Evolutionary conservation across 2,797 vertebrate species (phyloP).

Genomic region (Gymnothorax javanicus): DNA sequence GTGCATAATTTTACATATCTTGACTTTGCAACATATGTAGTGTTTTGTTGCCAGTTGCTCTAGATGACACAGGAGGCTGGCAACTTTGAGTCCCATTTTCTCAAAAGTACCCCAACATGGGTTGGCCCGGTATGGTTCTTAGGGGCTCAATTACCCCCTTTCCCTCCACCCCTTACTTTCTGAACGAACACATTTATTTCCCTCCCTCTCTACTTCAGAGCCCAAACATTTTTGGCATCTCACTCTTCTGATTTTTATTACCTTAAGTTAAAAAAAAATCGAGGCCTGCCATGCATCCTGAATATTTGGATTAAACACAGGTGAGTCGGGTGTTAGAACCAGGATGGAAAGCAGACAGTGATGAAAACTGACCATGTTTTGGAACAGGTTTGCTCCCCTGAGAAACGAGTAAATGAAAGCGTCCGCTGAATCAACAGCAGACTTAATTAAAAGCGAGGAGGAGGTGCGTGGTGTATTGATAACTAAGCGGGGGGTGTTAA

Average conservation of each 20-base stretch:
- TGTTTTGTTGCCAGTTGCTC: too few relatives aligned
- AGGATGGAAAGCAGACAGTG: background rate
- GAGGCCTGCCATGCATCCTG: background rate
- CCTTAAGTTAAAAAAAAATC: background rate
- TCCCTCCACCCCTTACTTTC: background rate
- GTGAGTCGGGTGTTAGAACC: background rate
- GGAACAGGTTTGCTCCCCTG: background rate
- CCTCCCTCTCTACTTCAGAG: background rate
- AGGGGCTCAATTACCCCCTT: too few relatives aligned
- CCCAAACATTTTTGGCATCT: background rate
- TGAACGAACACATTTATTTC: background rate
- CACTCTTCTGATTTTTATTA: background rate
- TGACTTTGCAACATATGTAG: too few relatives aligned
- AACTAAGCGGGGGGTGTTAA: background rate
- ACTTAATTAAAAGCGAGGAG: background rate
- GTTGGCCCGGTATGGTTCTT: too few relatives aligned
- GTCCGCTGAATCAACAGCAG: background rate
- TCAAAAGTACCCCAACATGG: too few relatives aligned
- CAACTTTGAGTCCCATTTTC: too few relatives aligned
- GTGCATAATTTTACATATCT: too few relatives aligned
- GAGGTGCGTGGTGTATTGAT: slow-evolving; percentile 15
- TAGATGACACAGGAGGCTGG: too few relatives aligned
- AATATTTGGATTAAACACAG: background rate
- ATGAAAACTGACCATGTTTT: background rate
- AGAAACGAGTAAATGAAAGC: background rate